Conservation (phyloP, 2,113 vertebrate genomes). For the Pelmatolapia mariae region DNA sequence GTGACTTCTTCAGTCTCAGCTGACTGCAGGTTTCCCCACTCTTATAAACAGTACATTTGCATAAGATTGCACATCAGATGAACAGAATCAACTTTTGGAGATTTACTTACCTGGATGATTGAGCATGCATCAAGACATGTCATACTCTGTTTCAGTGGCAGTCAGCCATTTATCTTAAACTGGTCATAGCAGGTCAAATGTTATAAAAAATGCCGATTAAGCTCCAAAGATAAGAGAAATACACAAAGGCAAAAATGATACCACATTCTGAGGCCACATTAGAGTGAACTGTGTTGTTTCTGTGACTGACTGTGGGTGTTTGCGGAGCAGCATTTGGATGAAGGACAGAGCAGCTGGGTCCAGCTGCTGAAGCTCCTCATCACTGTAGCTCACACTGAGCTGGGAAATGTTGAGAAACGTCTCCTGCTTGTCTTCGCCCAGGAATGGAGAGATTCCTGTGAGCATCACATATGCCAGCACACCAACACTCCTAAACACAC, state of each 20-base stretch:
- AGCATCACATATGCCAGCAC: conserved; percentile 75
- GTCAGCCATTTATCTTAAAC: not conserved
- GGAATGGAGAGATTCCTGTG: conserved; percentile 73
- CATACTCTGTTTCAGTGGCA: not conserved
- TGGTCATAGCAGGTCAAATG: not conserved
- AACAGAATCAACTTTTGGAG: accelerated
- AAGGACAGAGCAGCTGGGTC: conserved; percentile 58
- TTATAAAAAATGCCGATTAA: not conserved
- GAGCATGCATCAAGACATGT: not conserved
- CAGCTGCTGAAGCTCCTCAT: conserved; percentile 66
- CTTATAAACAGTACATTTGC: accelerated
- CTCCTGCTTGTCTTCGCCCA: conserved; percentile 75
- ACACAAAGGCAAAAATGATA: not conserved
- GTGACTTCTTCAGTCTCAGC: not conserved
- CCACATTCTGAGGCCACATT: not conserved
- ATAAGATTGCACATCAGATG: not conserved
- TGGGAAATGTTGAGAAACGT: conserved; percentile 78
- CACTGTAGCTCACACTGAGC: conserved; percentile 69
- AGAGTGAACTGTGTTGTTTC: not conserved
- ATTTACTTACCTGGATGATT: not conserved
- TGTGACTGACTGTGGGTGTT: conserved; percentile 65
- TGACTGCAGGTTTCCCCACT: not conserved
- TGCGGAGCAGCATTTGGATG: conserved; percentile 70
- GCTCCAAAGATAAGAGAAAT: not conserved
- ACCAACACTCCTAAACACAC: conserved; percentile 66